phyloP scores from a whole-genome alignment of 2,113 vertebrate genomes.

The Phyllostomus discolor region DNA sequence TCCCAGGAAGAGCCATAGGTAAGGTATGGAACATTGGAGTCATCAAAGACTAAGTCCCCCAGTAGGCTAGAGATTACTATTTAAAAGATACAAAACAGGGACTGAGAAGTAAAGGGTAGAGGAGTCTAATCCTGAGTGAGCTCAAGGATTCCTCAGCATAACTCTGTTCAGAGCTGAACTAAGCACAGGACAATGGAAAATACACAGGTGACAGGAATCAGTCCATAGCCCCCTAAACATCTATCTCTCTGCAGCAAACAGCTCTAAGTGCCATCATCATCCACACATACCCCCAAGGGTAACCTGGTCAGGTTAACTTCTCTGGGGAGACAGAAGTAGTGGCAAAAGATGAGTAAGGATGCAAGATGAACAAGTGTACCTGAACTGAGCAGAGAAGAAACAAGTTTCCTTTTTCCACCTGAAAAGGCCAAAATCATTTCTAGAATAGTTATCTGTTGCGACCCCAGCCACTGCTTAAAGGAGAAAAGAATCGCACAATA shows the following conservation, averaged over 20 bases:
- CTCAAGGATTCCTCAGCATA: not conserved
- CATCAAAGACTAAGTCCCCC: not conserved
- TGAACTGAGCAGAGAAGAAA: not conserved
- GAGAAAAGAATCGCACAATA: not conserved
- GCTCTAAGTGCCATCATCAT: not conserved
- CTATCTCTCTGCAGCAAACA: not conserved
- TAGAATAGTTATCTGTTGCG: not conserved
- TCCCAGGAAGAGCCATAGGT: not conserved
- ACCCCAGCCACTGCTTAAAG: not conserved
- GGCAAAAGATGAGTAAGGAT: not conserved
- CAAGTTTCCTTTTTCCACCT: not conserved
- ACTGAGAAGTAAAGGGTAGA: not conserved
- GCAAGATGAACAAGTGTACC: not conserved
- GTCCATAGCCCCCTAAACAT: not conserved
- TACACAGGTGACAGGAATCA: not conserved
- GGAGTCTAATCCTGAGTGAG: not conserved
- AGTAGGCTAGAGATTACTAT: not conserved
- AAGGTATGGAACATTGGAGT: not conserved
- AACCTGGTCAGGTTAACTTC: not conserved
- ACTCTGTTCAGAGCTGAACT: not conserved
- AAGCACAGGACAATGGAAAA: not conserved
- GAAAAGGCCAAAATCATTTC: not conserved
- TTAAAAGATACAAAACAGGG: conserved; percentile 27
- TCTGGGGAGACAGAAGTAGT: not conserved
- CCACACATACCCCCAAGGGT: not conserved